Evolutionary conservation across 2,797 vertebrate genomes (phyloP), one percentile per base, ranked within the genome.

Genomic region (Spondyliosoma cantharus): DNA sequence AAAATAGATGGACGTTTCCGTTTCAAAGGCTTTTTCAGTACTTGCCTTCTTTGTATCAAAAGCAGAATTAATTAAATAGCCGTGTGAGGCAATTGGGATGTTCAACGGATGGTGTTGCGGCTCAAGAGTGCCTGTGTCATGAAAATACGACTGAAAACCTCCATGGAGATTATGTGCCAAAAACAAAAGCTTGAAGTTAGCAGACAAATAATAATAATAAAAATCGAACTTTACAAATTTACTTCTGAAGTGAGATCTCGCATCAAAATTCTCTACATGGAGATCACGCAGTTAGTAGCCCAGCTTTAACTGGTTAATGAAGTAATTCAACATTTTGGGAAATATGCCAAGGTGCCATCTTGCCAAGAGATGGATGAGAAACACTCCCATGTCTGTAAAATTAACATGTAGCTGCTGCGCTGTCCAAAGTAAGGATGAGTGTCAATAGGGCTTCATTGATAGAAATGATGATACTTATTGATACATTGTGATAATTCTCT

Each of bases 161-260:
- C 61, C 70, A 68, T 63, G 56, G 73, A 60, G 60, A 80, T 71
- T 20, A 32, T 43, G 67, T 19, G 49, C 24, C 50, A 56, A 72
- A 59, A 54, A 60, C 37, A 74, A 25, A 32, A 37, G 70, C 32
- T 12, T 61, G 15, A 15, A 20, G 13, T 20, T 14, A 25, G 5
- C 14, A 43, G 56, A 61, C 65, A 24, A 71, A 12, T 45, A 13
- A n/a, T n/a, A n/a, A n/a, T n/a, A 58, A 22, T 29, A 25, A 25
- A 37, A n/a, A 15, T 15, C n/a, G 7, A 42, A 42, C 20, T 29
- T 49, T 13, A 48, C n/a, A 58, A 14, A 27, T 49, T 5, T 37
- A 37, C 11, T 24, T 27, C 17, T 17, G 5, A 11, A 7, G 0
- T 14, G 14, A 29, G 37, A 43, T 43, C 27, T 19, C 19, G 5